These are phyloP conservation scores for Drosophila equinoxialis DNA, from an alignment of 1,140 invertebrate species.

Conservation along the genomic window DNA sequence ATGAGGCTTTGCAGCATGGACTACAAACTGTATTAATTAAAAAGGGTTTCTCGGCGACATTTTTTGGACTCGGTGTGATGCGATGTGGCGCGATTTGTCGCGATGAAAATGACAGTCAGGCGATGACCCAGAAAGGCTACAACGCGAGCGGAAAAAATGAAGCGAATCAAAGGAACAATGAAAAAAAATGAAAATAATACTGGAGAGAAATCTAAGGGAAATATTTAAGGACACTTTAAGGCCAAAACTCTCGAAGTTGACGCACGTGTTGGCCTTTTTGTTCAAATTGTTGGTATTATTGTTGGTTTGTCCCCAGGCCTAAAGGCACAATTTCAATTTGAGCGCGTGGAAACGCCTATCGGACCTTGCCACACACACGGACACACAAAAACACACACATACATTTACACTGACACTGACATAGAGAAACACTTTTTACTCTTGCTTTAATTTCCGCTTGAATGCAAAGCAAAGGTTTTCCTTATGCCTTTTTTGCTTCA, in stretches of 20 bases:
- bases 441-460: slow-evolving; percentile 75
- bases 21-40: slow-evolving; percentile 70
- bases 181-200: slow-evolving; percentile 15
- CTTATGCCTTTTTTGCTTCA: slow-evolving; percentile 27
- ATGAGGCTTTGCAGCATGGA: slow-evolving; percentile 55
- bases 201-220: slow-evolving; percentile 26
- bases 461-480: slow-evolving; percentile 75
- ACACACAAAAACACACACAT: background rate
- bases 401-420: background rate
- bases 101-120: slow-evolving; percentile 60
- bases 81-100: background rate
- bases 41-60: slow-evolving; percentile 63
- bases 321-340: slow-evolving; percentile 69
- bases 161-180: slow-evolving; percentile 16
- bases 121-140: slow-evolving; percentile 57
- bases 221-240: slow-evolving; percentile 63
- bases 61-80: slow-evolving; percentile 35
- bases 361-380: slow-evolving; percentile 6
- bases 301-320: slow-evolving; percentile 50
- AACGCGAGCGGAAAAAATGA: background rate
- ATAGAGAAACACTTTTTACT: slow-evolving; percentile 29
- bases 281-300: slow-evolving; percentile 12
- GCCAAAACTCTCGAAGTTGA: slow-evolving; percentile 33
- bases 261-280: slow-evolving; percentile 61
- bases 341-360: slow-evolving; percentile 47